These are phyloP conservation scores for Synodontis membranacea DNA, from an alignment of 2,113 vertebrate genomes.

Conservation along the genomic window DNA sequence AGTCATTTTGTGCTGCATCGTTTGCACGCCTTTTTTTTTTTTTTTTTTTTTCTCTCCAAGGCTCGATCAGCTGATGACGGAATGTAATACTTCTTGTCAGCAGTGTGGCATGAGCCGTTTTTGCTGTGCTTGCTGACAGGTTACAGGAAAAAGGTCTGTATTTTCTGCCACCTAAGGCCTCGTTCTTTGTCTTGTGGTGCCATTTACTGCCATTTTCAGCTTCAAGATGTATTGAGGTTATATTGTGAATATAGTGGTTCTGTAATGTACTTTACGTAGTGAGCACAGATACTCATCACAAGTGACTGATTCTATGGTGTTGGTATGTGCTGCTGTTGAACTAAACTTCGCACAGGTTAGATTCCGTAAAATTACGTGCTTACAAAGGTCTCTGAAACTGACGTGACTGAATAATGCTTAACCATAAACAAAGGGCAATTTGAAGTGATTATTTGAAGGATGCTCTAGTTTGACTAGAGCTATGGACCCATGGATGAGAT, in stretches of 20 bases:
- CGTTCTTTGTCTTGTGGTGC: background rate
- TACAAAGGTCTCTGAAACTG: background rate
- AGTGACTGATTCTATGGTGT: background rate
- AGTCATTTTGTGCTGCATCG: background rate
- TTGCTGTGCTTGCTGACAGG: background rate
- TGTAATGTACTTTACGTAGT: background rate
- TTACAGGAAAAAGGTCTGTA: background rate
- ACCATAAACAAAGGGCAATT: background rate
- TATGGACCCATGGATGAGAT: background rate
- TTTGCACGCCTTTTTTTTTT: background rate
- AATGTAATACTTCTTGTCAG: conserved; percentile 9
- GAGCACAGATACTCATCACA: background rate
- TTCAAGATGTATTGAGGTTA: background rate
- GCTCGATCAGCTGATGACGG: conserved; percentile 22
- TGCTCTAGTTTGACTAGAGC: background rate
- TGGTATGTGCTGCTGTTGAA: background rate
- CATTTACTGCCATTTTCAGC: background rate
- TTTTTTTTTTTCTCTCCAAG: background rate
- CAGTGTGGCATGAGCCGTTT: conserved; percentile 1
- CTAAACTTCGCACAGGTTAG: background rate
- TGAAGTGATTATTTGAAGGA: background rate
- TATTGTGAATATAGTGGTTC: background rate
- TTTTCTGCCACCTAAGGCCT: background rate
- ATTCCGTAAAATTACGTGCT: background rate
- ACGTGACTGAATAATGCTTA: too few species aligned